Conservation (phyloP, 2,113 vertebrate species). For the Stegastes partitus region DNA sequence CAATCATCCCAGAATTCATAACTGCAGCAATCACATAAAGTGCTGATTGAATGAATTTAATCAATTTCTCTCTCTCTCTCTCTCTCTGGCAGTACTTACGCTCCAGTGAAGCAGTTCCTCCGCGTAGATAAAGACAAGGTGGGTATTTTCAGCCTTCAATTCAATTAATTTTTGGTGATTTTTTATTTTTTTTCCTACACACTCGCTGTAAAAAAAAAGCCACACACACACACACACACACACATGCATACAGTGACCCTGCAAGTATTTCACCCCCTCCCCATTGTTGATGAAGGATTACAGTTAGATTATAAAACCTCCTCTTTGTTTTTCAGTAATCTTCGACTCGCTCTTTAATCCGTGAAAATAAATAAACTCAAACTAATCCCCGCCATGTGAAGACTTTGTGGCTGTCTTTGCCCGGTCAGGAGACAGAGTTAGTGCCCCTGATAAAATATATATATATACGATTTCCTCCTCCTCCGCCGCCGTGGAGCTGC, state of each 20-base stretch:
- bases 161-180: slow-evolving; percentile 8
- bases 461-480: slow-evolving; percentile 43
- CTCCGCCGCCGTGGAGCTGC: slow-evolving; percentile 12
- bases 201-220: background rate
- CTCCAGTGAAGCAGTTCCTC: slow-evolving; percentile 98
- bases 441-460: too few species aligned
- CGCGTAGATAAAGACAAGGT: slow-evolving; percentile 99
- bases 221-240: slow-evolving; percentile 11
- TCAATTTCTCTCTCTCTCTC: slow-evolving; percentile 39
- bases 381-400: slow-evolving; percentile 50
- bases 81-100: slow-evolving; percentile 93
- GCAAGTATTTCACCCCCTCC: slow-evolving; percentile 42
- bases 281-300: slow-evolving; percentile 68
- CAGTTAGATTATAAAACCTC: slow-evolving; percentile 63
- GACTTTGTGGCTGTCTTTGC: slow-evolving; percentile 27
- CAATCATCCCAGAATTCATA: slow-evolving; percentile 58
- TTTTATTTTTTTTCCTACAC: background rate
- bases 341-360: slow-evolving; percentile 69
- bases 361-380: slow-evolving; percentile 64
- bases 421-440: slow-evolving; percentile 30
- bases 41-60: slow-evolving; percentile 50
- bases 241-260: slow-evolving; percentile 26
- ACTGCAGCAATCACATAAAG: slow-evolving; percentile 52
- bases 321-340: slow-evolving; percentile 73
- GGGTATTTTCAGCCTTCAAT: slow-evolving; percentile 30